A percentile compares a stretch with the other conserved stretches of the same genome.
These are phyloP conservation scores for Ranitomeya imitator DNA, from an alignment of 2,113 vertebrate species.

Conservation along the genomic window DNA sequence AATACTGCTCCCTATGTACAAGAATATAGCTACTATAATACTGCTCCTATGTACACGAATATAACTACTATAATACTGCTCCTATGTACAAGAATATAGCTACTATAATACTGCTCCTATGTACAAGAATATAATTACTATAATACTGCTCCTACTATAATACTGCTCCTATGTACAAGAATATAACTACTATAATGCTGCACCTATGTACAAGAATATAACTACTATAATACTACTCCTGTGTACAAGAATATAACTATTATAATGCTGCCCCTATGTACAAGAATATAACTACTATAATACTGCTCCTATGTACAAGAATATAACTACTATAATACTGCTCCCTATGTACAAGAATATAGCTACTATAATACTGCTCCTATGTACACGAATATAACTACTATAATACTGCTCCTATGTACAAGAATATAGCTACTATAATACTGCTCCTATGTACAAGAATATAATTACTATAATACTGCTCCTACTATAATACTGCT, in stretches of 20 bases:
- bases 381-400: neutral
- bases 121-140: too few relatives aligned
- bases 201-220: constrained; percentile 9
- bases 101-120: too few relatives aligned
- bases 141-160: neutral
- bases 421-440: neutral
- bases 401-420: neutral
- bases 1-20: too few relatives aligned
- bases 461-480: neutral
- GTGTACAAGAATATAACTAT: neutral
- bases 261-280: neutral
- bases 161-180: neutral
- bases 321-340: too few relatives aligned
- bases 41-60: too few relatives aligned
- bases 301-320: too few relatives aligned
- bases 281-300: constrained; percentile 2
- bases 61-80: too few relatives aligned
- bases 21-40: too few relatives aligned
- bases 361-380: neutral
- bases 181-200: constrained; percentile 18
- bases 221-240: constrained; percentile 7
- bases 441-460: too few relatives aligned
- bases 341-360: too few relatives aligned
- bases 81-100: too few relatives aligned
- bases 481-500: too few relatives aligned